Evolutionary conservation across 1,140 invertebrate genomes (phyloP).

Genomic region (Tyrophagus putrescentiae): DNA sequence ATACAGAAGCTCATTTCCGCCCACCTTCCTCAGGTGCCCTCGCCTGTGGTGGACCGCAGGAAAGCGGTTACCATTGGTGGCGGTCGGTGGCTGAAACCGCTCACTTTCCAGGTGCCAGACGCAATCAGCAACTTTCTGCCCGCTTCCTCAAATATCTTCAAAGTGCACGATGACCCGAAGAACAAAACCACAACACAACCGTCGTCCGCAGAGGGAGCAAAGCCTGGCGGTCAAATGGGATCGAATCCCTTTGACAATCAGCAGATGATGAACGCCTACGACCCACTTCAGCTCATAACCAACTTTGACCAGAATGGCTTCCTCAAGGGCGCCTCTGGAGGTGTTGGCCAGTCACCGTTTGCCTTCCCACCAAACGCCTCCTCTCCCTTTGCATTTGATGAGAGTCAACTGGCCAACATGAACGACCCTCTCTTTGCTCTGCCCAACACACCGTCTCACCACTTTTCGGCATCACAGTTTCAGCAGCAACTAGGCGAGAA

Average conservation of each 20-base stretch:
- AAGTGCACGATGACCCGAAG: not conserved
- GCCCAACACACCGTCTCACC: not conserved
- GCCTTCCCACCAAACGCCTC: not conserved
- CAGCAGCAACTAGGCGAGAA: not conserved
- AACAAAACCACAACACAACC: not conserved
- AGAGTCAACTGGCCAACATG: not conserved
- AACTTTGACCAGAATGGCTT: not conserved
- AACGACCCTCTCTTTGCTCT: not conserved
- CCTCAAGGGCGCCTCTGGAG: not conserved
- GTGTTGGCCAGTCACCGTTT: not conserved
- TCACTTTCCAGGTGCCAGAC: constrained; percentile 9
- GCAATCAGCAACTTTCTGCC: constrained; percentile 12
- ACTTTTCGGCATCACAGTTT: not conserved
- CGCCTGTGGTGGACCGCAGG: not conserved
- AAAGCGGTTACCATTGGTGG: constrained; percentile 9
- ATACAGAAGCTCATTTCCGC: not conserved
- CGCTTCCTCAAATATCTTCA: constrained; percentile 6
- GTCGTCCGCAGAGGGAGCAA: not conserved
- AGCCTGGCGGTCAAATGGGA: too few relatives aligned
- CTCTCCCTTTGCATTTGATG: not conserved
- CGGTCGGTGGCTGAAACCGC: constrained; percentile 8
- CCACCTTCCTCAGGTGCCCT: not conserved
- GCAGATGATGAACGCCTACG: too few relatives aligned
- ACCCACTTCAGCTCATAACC: not conserved
- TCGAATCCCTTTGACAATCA: not conserved